phyloP scores from a whole-genome alignment of 2,113 vertebrate genomes.

The Galbula dea region DNA sequence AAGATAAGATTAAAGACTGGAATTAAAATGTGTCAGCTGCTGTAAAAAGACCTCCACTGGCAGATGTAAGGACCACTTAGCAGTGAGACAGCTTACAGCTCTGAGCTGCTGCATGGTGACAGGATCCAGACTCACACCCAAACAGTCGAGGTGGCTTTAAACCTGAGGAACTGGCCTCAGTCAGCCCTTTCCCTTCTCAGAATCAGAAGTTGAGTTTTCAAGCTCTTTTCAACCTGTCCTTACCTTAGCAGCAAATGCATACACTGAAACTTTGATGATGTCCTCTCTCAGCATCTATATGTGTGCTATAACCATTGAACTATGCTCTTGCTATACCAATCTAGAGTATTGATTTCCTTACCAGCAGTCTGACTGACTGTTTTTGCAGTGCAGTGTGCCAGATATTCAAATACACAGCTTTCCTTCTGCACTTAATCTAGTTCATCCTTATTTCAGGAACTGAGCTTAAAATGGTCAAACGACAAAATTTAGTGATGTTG shows the following conservation, averaged over 20 bases:
- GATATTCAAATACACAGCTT: background rate
- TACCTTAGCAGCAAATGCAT: background rate
- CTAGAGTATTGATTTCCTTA: background rate
- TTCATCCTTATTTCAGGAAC: background rate
- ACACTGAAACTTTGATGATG: background rate
- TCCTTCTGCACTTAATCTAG: background rate
- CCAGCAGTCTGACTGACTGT: background rate
- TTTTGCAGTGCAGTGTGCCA: fast-evolving
- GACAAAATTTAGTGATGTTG: background rate
- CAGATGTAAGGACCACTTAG: background rate
- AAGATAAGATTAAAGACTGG: background rate
- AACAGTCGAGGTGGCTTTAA: background rate
- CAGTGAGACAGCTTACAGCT: background rate
- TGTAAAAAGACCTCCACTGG: background rate
- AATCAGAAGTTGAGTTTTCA: background rate
- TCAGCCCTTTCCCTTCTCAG: background rate
- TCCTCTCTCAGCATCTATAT: background rate
- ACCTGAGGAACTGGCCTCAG: background rate
- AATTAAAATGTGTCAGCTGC: background rate
- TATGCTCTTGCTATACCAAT: background rate
- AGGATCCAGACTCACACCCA: background rate
- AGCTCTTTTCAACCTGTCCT: background rate
- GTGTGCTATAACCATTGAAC: background rate
- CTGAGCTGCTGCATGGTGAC: background rate
- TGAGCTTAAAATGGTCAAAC: background rate